Base-by-base conservation (phyloP, 1,140 invertebrate genomes). In the Ceratina australensis region DNA sequence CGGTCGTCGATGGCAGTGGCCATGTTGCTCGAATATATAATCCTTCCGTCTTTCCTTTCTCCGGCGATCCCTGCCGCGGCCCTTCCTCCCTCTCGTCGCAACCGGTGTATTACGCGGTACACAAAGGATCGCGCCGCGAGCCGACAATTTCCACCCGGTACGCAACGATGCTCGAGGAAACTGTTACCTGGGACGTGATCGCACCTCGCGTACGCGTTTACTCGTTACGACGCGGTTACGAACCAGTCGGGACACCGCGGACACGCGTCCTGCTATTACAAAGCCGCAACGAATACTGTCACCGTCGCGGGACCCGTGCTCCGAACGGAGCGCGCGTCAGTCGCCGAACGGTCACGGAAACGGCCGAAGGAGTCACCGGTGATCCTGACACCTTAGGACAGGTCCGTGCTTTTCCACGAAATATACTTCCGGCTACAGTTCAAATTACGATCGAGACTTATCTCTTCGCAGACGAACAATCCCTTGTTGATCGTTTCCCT, bases 1-100 rank as follows among this genome's bases (percentile, higher is more conserved):
- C 89, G 90, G 87, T 91, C 90, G 89, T 92, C 91, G 78, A 91
- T 90, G 76, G 90, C 77, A 81, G 91, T 91, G 87, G 91, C 90
- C 91, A 92, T 92, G 88, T 90, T 91, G 88, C 22, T 76, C 78
- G 82, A 87, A 89, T 80, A 82, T 80, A 59, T 85, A 86, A 86
- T 88, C 84, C 86, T 88, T 87, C 67, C 81, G 85, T 79, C 66
- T 81, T 78, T 76, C 77, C 77, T 83, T 83, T 83, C 82, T 79
- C 67, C 54, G 33, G 52, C 74, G 33, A 20, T 80, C 63, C 78
- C 64, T 86, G 68, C 66, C 52, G 64, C 72, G 61, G 60, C 79
- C 69, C 75, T 68, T 79, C 65, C 79, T 65, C 56, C 20, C 57
- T 18, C 15, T 49, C 61, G 33, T 13, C 59, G 63, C 47, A 24